Base-by-base conservation (phyloP, 2,888 invertebrate genomes). In the Eumerus sabulonum region DNA sequence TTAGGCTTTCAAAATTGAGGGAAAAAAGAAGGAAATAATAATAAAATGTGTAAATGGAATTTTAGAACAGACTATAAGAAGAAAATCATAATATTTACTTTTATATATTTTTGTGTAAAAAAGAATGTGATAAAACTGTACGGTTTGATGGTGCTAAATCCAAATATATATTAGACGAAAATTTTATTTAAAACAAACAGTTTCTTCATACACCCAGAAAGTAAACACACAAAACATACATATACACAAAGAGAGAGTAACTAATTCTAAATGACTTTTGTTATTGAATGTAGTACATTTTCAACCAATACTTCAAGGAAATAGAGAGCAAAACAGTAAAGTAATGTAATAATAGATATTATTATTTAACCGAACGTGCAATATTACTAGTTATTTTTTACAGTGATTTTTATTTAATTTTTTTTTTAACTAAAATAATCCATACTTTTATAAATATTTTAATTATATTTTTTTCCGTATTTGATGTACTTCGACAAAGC, bases 301-400 rank as follows among this genome's bases (percentile, higher is more conserved):
- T 62, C 51, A 79, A 70, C 66, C 62, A 82, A 68, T 64, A 11
- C 9, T 40, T 40, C 11, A 63, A 73, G 19, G 77, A 60, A 56
- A 42, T 71, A 66, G 44, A 56, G 42, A 73, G 60, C 73, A 74
- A 64, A 76, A 73, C 71, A 72, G 72, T 57, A 81, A 79, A 76
- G 56, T 38, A 62, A 72, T 48, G 54, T 56, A 60, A 73, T 70
- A 74, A 76, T 77, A 66, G 71, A 81, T 76, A 27, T 82, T 82
- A 82, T 79, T 81, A 84, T 82, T 74, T 82, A 85, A 87, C 87
- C 87, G 86, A 88, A 89, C 89, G 89, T 89, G 89, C 89, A 89
- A 89, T 89, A 89, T 86, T 85, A 87, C 89, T 89, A 89, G 89
- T 89, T 89, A 85, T 85, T 84, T 85, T 84, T 83, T 76, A 83